Evolutionary conservation across 2,113 vertebrate genomes (phyloP), one percentile per base, ranked within the genome.

Genomic region (Sprattus sprattus): DNA sequence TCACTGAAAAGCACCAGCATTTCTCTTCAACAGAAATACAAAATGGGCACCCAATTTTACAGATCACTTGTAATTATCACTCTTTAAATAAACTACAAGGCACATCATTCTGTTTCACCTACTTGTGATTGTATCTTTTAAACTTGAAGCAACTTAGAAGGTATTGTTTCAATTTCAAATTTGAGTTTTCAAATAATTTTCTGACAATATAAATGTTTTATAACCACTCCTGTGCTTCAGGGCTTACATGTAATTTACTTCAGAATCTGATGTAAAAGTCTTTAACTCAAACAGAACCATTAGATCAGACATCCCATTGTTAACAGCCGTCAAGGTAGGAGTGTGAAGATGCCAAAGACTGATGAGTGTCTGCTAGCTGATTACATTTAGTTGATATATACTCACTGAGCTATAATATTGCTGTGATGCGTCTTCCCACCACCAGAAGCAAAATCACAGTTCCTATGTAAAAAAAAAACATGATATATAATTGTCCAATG

Each of bases 351-450:
- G 15, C 32, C 8, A 7, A 75, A 28, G 28, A 75, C n/a, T 64
- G 60, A 64, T 6, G 22, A 64, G 60, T 64, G 20, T 22, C 47
- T 11, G 5, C 54, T 78, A 4, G 16, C 71, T 39, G 32, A 32
- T 32, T 15, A 39, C 13, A 78, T 78, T 78, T 39, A 78, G 13
- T 5, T 39, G 9, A 78, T 16, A 15, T 16, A 15, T 39, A 11
- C 16, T 78, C 71, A 78, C 71, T 78, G 71, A 78, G 71, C 32
- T 44, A 18, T 39, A 39, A 39, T 78, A 78, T 78, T 78, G 71
- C 71, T 32, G 22, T 28, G n/a, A 67, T 67, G 13, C 10, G 39
- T 39, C 39, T 39, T 39, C 39, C 1, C 39, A 39, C 39, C 39
- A 39, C 2, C 39, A 39, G 39, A 39, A 2, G 39, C 39, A 39